A percentile compares a stretch with the other conserved stretches of the same genome.
Evolutionary conservation across 2,888 invertebrate genomes (phyloP).

Genomic region (Cantharis flavilabris): DNA sequence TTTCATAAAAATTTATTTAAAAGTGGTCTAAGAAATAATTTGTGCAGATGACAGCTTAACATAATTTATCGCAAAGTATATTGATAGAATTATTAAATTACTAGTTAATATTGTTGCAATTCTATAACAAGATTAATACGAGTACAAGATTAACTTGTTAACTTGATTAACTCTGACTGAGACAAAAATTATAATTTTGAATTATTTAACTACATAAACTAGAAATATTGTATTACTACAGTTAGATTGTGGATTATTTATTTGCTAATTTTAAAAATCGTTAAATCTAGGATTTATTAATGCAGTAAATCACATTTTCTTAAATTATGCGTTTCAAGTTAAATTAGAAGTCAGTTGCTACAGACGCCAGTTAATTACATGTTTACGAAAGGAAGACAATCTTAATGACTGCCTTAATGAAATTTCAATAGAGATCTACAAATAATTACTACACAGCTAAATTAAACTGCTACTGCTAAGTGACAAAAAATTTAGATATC

Average conservation of each 20-base stretch:
- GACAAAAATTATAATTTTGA: too few relatives aligned
- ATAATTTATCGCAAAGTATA: neutral
- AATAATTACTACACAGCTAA: neutral
- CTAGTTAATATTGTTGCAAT: neutral
- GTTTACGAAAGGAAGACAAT: conserved; percentile 14
- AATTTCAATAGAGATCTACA: neutral
- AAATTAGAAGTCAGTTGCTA: conserved; percentile 19
- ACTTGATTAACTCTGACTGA: too few relatives aligned
- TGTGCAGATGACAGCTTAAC: neutral
- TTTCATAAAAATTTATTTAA: neutral
- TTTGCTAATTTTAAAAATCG: neutral
- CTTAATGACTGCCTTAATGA: conserved; percentile 12
- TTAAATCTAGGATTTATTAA: conserved; percentile 9
- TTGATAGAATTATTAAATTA: too few relatives aligned
- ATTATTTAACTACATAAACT: too few relatives aligned
- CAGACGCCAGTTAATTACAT: conserved; percentile 25
- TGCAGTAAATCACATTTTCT: conserved; percentile 10
- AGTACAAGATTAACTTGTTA: too few relatives aligned
- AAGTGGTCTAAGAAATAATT: neutral
- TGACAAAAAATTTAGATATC: neutral
- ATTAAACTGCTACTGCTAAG: neutral
- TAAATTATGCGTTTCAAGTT: conserved; percentile 12
- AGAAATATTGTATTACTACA: too few relatives aligned
- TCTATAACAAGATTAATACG: neutral
- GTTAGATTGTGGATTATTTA: too few relatives aligned